Evolutionary conservation across 2,888 invertebrate genomes (phyloP).

Genomic region (Lasioglossum figueresi): DNA sequence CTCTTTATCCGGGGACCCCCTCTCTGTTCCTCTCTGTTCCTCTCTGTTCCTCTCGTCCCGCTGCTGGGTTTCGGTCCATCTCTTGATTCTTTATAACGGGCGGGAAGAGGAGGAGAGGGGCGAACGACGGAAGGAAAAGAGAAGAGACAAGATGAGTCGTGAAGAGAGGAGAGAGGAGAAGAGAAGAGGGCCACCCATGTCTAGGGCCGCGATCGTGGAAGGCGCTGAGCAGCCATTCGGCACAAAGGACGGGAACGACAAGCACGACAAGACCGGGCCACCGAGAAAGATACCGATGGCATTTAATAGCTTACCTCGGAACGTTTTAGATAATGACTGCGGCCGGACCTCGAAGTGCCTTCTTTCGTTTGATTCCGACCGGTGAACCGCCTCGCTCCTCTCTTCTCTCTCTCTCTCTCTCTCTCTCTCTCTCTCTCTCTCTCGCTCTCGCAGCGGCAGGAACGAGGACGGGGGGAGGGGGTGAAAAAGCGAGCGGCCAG

Average conservation of each 20-base stretch:
- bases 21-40: too few relatives aligned
- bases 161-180: neutral
- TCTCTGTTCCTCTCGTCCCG: neutral
- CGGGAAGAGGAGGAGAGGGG: neutral
- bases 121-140: conserved; percentile 49
- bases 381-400: conserved; percentile 24
- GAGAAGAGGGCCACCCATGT: conserved; percentile 65
- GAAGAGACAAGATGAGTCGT: neutral
- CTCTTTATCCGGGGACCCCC: neutral
- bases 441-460: neutral
- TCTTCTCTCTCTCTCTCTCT: neutral
- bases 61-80: conserved; percentile 4
- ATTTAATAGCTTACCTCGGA: conserved; percentile 70
- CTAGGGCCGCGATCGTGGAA: conserved; percentile 54
- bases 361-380: conserved; percentile 62
- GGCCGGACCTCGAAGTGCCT: conserved; percentile 55
- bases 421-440: too few relatives aligned
- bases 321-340: conserved; percentile 72
- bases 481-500: conserved; percentile 30
- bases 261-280: conserved; percentile 54
- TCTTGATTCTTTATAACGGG: conserved; percentile 49
- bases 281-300: conserved; percentile 70
- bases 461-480: neutral
- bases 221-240: conserved; percentile 36
- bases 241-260: conserved; percentile 56